These are phyloP conservation scores for Diogma glabrata DNA, from an alignment of 2,888 invertebrate species.

Conservation along the genomic window DNA sequence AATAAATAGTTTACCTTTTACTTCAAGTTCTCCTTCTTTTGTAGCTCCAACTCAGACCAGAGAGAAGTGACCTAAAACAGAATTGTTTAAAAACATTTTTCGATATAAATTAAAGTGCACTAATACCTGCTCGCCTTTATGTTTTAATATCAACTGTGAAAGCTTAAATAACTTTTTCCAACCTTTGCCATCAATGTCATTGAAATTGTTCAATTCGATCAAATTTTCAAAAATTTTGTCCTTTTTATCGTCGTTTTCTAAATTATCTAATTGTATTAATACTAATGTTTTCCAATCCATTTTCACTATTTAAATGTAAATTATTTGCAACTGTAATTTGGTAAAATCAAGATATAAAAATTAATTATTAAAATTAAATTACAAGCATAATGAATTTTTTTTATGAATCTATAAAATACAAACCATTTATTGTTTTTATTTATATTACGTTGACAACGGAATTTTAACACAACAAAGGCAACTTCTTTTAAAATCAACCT, in stretches of 20 bases:
- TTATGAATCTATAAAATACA: too few species aligned
- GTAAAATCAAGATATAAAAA: not conserved
- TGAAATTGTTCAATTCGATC: constrained; percentile 24
- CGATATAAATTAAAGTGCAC: not conserved
- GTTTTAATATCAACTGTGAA: constrained; percentile 28
- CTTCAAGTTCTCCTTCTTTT: constrained; percentile 12
- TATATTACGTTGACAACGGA: too few species aligned
- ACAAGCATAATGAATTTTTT: too few species aligned
- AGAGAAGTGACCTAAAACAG: constrained; percentile 8
- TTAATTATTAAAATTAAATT: too few species aligned
- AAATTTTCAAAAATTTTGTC: constrained; percentile 30
- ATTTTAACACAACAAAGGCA: too few species aligned
- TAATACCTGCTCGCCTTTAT: constrained; percentile 30
- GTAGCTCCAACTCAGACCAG: constrained; percentile 6
- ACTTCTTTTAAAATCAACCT: too few species aligned
- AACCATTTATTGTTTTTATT: too few species aligned
- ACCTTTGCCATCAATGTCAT: constrained; percentile 31
- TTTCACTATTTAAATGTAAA: not conserved
- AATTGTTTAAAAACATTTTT: not conserved
- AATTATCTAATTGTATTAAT: not conserved
- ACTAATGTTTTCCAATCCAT: constrained; percentile 10
- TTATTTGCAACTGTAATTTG: not conserved
- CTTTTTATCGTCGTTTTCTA: constrained; percentile 19
- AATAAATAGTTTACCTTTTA: constrained; percentile 5
- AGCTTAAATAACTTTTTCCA: constrained; percentile 31